Conservation (phyloP, 2,888 invertebrate species). For the Ectemnius continuus region DNA sequence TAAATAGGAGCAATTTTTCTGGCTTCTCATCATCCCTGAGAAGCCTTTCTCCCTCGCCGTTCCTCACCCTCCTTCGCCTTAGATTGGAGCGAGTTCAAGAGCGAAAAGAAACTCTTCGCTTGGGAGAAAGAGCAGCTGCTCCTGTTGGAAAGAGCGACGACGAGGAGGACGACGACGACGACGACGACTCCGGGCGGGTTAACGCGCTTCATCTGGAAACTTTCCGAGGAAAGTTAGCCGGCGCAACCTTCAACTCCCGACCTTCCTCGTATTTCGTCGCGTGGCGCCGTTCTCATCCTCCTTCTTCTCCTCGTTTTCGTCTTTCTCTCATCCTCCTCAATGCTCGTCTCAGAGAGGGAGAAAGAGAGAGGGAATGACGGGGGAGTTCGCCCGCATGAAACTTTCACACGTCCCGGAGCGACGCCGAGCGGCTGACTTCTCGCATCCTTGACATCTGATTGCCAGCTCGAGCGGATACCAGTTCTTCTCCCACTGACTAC, state of each 20-base stretch:
- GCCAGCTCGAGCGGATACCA: too few relatives aligned
- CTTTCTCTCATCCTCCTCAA: neutral
- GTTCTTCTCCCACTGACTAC: too few relatives aligned
- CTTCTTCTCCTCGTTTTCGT: neutral
- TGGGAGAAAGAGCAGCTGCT: neutral
- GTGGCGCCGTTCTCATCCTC: neutral
- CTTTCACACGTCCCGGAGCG: conserved; percentile 10
- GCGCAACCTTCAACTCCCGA: conserved; percentile 28
- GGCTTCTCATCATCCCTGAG: neutral
- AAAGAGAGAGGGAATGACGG: too few relatives aligned
- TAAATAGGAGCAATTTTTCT: conserved; percentile 7
- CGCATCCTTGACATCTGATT: neutral
- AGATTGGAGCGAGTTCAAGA: conserved; percentile 26
- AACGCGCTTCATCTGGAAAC: conserved; percentile 30
- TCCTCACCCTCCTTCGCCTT: neutral
- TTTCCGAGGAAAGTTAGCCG: conserved; percentile 18
- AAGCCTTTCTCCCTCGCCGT: neutral
- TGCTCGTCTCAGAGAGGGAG: too few relatives aligned
- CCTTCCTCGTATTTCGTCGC: conserved; percentile 9
- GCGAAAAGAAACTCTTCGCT: neutral
- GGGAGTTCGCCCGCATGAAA: conserved; percentile 9
- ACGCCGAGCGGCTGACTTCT: neutral
- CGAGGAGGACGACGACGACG: neutral
- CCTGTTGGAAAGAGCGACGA: neutral
- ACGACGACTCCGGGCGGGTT: conserved; percentile 16